Evolutionary conservation across 1,140 invertebrate species (phyloP).

Genomic region (Schlechtendalia chinensis): DNA sequence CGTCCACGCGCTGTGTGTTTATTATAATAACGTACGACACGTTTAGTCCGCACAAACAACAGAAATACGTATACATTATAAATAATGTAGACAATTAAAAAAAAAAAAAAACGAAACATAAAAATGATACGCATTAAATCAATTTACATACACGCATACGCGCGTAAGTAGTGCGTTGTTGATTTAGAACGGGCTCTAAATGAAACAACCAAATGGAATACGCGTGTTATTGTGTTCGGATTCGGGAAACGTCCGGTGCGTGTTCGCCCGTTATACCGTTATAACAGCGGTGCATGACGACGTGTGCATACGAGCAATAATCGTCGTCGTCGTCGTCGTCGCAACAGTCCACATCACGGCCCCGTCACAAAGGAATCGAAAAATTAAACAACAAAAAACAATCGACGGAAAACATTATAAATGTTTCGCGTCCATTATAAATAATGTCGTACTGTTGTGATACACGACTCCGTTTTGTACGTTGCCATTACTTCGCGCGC

Average conservation of each 20-base stretch:
- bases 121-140: constrained; percentile 26
- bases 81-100: background rate
- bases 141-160: constrained; percentile 1
- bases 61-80: background rate
- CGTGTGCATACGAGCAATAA: too few relatives aligned
- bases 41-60: too few relatives aligned
- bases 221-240: background rate
- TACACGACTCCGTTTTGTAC: too few relatives aligned
- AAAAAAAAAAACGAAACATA: too few relatives aligned
- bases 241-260: background rate
- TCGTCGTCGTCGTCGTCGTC: background rate
- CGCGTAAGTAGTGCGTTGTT: background rate
- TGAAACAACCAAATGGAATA: background rate
- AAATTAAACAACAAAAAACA: background rate
- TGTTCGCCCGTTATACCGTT: too few relatives aligned
- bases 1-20: too few relatives aligned
- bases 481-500: too few relatives aligned
- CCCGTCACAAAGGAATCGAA: background rate
- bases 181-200: background rate
- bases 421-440: too few relatives aligned
- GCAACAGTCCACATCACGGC: too few relatives aligned
- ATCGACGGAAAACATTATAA: background rate
- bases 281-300: too few relatives aligned
- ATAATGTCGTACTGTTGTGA: too few relatives aligned
- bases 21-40: background rate